A percentile compares a stretch with the other conserved stretches of the same genome.
Evolutionary conservation across 2,888 invertebrate genomes (phyloP).

Genomic region (Drosophila rubida): DNA sequence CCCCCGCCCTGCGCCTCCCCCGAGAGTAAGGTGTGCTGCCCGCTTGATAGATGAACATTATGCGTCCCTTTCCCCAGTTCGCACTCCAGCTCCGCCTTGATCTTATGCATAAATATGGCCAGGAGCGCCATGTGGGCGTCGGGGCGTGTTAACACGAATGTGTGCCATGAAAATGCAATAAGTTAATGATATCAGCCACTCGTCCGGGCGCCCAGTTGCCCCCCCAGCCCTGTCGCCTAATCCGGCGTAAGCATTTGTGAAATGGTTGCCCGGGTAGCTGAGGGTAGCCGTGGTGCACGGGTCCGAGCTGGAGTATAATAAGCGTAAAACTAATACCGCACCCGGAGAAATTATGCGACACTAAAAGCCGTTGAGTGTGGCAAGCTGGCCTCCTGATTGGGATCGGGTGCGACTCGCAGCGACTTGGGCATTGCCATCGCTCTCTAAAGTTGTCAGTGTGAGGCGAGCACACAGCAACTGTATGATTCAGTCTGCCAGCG

Average conservation of each 20-base stretch:
- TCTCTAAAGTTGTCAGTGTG: constrained; percentile 48
- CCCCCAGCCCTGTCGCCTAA: constrained; percentile 17
- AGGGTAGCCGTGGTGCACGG: constrained; percentile 13
- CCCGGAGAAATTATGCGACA: constrained; percentile 63
- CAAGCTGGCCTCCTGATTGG: constrained; percentile 4
- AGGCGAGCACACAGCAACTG: constrained; percentile 5
- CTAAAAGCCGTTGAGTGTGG: constrained; percentile 48
- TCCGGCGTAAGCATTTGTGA: constrained; percentile 33
- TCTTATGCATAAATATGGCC: constrained; percentile 75
- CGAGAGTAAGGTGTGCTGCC: constrained; percentile 1
- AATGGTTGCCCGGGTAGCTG: not conserved
- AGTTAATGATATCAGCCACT: constrained; percentile 72
- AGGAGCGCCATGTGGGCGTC: constrained; percentile 11
- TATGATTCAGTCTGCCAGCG: not conserved
- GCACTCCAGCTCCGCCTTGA: constrained; percentile 26
- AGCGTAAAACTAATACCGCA: constrained; percentile 65
- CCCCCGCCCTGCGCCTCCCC: constrained; percentile 5
- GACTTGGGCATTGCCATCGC: constrained; percentile 3
- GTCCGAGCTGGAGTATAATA: constrained; percentile 40
- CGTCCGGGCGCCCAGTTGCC: not conserved
- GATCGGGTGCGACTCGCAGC: not conserved
- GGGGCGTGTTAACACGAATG: constrained; percentile 24
- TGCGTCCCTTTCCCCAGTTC: constrained; percentile 17
- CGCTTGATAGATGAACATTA: constrained; percentile 70
- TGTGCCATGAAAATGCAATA: constrained; percentile 72